A percentile compares a stretch with the other conserved stretches of the same genome.
These are phyloP conservation scores for Ypsolopha sequella DNA, from an alignment of 2,888 invertebrate genomes.

Conservation along the genomic window DNA sequence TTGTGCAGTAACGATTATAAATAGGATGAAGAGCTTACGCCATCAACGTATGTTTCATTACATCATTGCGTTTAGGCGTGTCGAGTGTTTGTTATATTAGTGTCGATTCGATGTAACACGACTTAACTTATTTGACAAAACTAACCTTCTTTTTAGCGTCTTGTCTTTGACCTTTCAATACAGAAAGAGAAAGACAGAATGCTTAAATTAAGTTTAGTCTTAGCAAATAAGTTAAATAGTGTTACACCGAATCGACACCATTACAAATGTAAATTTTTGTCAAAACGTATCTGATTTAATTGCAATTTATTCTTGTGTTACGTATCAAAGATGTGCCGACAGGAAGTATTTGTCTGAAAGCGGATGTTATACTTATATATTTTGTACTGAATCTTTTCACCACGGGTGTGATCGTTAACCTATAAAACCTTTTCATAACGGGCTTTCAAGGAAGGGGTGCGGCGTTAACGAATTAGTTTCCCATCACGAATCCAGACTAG, in stretches of 20 bases:
- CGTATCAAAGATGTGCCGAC: too few relatives aligned
- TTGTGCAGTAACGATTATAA: background rate
- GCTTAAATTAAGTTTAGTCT: too few relatives aligned
- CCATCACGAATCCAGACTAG: constrained; percentile 30
- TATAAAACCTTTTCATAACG: constrained; percentile 15
- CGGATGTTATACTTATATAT: background rate
- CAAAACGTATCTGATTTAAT: background rate
- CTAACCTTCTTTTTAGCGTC: too few relatives aligned
- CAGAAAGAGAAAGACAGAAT: too few relatives aligned
- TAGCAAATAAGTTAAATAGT: too few relatives aligned
- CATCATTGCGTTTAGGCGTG: constrained; percentile 43
- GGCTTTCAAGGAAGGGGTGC: constrained; percentile 17
- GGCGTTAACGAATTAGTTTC: constrained; percentile 21
- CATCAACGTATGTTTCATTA: constrained; percentile 18
- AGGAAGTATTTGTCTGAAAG: too few relatives aligned
- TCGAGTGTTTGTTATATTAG: constrained; percentile 36
- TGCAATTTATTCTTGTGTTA: too few relatives aligned
- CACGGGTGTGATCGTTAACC: constrained; percentile 12
- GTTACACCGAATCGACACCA: too few relatives aligned
- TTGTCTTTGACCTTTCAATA: too few relatives aligned
- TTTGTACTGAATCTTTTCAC: constrained; percentile 4
- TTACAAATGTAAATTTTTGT: too few relatives aligned
- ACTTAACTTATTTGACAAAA: background rate
- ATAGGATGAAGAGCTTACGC: background rate
- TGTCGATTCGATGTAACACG: too few relatives aligned